Evolutionary conservation across 2,113 vertebrate genomes (phyloP).

Genomic region (Apistogramma diplotaenia): DNA sequence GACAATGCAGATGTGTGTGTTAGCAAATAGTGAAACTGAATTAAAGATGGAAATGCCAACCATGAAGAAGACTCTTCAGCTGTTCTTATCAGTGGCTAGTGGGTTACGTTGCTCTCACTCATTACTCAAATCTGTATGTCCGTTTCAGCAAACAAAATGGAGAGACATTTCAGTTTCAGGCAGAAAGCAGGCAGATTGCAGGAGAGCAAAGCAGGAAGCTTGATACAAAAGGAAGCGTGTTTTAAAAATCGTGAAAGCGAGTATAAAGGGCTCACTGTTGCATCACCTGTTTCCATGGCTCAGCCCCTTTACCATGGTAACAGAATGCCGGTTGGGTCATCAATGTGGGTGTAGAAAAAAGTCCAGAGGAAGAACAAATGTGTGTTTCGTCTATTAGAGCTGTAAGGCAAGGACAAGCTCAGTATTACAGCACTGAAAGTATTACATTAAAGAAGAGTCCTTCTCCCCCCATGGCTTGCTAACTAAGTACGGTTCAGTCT

Average conservation of each 20-base stretch:
- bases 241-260: conserved; percentile 38
- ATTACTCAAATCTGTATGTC: not conserved
- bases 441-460: conserved; percentile 69
- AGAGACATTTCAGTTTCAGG: not conserved
- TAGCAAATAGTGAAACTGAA: not conserved
- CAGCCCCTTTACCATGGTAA: conserved; percentile 69
- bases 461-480: conserved; percentile 39
- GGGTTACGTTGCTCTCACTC: not conserved
- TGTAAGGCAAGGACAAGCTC: conserved; percentile 50
- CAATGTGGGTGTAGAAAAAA: conserved; percentile 63
- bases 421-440: conserved; percentile 55
- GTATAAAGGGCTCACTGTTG: conserved; percentile 61
- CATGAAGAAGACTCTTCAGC: not conserved
- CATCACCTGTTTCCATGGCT: conserved; percentile 67
- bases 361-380: conserved; percentile 56
- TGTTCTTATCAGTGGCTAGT: not conserved
- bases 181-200: not conserved
- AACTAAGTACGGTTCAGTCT: conserved; percentile 53
- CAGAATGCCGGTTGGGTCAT: conserved; percentile 61
- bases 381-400: conserved; percentile 62
- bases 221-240: conserved; percentile 25
- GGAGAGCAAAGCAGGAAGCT: not conserved
- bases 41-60: not conserved
- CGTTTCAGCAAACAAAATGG: not conserved
- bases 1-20: not conserved